Percentiles rank a stretch among this genome's conserved stretches.
phyloP scores from a whole-genome alignment of 2,888 invertebrate species.

The Dasysyrphus tricinctus region DNA sequence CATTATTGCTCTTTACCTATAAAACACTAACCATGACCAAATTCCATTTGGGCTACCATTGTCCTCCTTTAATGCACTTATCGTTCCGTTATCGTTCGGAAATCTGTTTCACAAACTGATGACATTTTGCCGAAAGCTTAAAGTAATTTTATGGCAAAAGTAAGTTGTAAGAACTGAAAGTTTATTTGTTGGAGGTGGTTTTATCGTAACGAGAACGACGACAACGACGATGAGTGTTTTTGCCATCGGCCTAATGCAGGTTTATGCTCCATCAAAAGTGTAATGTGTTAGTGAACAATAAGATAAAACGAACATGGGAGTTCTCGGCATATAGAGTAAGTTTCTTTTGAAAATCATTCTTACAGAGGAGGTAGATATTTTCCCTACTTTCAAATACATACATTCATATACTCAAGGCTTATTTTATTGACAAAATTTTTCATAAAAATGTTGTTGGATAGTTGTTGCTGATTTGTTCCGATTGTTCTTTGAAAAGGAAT shows the following conservation, averaged over 20 bases:
- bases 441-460: background rate
- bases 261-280: conserved; percentile 6
- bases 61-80: conserved; percentile 2
- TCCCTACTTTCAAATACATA: background rate
- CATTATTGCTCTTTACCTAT: background rate
- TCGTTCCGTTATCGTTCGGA: background rate
- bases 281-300: background rate
- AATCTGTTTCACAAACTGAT: conserved; percentile 12
- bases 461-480: background rate
- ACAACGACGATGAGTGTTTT: background rate
- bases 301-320: background rate
- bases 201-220: background rate
- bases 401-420: too few species aligned
- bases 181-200: background rate
- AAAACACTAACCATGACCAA: conserved; percentile 1
- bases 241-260: conserved; percentile 16
- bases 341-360: background rate
- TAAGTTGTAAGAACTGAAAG: conserved; percentile 25
- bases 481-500: background rate
- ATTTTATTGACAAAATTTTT: background rate
- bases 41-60: conserved; percentile 1
- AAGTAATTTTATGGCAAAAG: conserved; percentile 15
- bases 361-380: background rate
- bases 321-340: background rate
- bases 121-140: conserved; percentile 9